phyloP scores from a whole-genome alignment of 2,113 vertebrate species.

The Podilymbus podiceps region DNA sequence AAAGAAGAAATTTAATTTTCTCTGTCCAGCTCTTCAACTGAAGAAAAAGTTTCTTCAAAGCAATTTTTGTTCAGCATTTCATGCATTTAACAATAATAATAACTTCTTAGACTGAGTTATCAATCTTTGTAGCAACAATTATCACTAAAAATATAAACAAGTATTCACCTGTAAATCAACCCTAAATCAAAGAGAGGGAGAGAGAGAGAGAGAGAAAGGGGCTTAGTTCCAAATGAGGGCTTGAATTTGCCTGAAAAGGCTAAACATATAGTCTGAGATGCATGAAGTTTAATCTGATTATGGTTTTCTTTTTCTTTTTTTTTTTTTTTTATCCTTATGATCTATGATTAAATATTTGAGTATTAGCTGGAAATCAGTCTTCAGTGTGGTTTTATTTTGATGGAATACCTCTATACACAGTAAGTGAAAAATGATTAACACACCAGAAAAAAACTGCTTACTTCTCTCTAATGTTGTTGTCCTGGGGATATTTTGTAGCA shows the following conservation, averaged over 20 bases:
- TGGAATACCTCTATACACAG: neutral
- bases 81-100: neutral
- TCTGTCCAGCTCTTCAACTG: neutral
- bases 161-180: neutral
- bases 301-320: neutral
- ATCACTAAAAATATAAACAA: neutral
- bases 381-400: neutral
- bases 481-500: neutral
- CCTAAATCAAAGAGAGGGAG: neutral
- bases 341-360: neutral
- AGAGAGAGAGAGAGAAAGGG: neutral
- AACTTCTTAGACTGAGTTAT: neutral
- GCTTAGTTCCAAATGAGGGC: accelerated
- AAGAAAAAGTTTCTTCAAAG: neutral
- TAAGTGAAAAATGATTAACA: neutral
- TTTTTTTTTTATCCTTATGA: neutral
- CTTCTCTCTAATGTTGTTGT: neutral
- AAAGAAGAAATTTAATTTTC: neutral
- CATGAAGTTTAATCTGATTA: neutral
- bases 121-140: neutral
- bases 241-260: neutral
- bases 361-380: neutral
- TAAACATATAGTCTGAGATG: neutral
- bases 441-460: neutral
- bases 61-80: neutral